These are phyloP conservation scores for Maconellicoccus hirsutus DNA, from an alignment of 1,140 invertebrate species.

Conservation along the genomic window DNA sequence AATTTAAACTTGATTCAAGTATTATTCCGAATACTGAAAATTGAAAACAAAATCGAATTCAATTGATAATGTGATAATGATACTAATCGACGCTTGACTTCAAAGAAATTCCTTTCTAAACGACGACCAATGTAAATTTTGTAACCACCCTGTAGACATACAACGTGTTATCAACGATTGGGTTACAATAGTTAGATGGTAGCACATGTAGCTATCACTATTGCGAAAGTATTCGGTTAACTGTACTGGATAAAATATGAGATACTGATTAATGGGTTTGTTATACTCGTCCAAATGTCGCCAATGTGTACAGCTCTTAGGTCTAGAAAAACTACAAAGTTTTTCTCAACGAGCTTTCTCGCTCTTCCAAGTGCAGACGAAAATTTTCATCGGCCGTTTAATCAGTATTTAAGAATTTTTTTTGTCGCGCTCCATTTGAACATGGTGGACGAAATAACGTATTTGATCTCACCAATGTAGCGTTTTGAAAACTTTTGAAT, in stretches of 20 bases:
- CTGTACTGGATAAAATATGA: conserved; percentile 19
- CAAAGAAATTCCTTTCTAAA: no score
- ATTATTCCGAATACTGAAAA: no score
- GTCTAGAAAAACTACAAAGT: neutral
- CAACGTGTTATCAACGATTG: conserved; percentile 3
- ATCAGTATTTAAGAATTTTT: no score
- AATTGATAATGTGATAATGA: no score
- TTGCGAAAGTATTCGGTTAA: conserved; percentile 11
- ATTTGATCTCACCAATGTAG: no score
- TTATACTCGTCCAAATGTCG: conserved; percentile 17
- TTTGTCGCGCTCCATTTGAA: no score
- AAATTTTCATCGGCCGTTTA: no score
- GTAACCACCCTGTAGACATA: neutral
- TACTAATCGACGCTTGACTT: no score
- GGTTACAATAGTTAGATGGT: neutral
- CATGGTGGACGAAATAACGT: no score
- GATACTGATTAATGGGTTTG: conserved; percentile 20
- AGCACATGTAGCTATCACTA: conserved; percentile 7
- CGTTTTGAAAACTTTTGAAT: no score
- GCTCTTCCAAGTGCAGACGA: neutral
- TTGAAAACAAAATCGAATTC: no score
- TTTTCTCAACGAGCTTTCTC: neutral
- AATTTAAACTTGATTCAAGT: no score
- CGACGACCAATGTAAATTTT: neutral
- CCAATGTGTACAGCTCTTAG: neutral